Conservation (phyloP, 30 jellyfish, hydroid and myxozoan species). For the Aurelia sp. region DNA sequence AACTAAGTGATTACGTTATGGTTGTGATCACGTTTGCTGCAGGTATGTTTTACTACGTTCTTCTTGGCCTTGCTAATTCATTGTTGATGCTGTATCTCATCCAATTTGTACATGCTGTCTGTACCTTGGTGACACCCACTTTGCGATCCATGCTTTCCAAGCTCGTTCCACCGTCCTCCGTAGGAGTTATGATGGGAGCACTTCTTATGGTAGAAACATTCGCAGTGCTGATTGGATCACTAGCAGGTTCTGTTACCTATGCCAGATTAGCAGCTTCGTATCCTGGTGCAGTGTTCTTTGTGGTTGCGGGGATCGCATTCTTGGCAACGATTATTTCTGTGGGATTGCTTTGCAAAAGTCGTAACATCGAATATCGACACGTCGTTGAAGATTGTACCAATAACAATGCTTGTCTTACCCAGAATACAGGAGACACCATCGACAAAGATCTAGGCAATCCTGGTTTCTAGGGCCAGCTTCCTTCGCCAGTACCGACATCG, state of each 20-base stretch:
- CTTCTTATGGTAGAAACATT: not conserved
- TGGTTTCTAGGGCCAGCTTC: too few relatives aligned
- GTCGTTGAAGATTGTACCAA: too few relatives aligned
- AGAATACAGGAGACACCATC: too few relatives aligned
- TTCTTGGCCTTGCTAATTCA: slow-evolving; percentile 16
- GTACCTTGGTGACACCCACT: not conserved
- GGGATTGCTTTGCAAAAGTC: too few relatives aligned
- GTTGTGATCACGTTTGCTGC: not conserved
- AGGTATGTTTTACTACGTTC: not conserved
- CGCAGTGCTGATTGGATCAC: not conserved
- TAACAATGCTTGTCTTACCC: too few relatives aligned
- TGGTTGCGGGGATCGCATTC: not conserved
- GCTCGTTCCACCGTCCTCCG: slow-evolving; percentile 4
- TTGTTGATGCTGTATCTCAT: not conserved
- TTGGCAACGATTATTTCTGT: too few relatives aligned
- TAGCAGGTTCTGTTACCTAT: slow-evolving; percentile 9
- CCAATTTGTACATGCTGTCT: not conserved
- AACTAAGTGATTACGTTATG: not conserved
- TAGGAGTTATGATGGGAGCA: slow-evolving; percentile 4
- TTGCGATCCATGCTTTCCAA: slow-evolving; percentile 19
- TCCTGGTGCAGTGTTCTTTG: slow-evolving; percentile 3
- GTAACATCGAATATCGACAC: too few relatives aligned
- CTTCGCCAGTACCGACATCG: too few relatives aligned
- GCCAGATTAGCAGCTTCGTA: not conserved
- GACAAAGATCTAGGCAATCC: too few relatives aligned